Evolutionary conservation across 2,797 vertebrate genomes (phyloP).

Genomic region (Adrianichthys oophorus): DNA sequence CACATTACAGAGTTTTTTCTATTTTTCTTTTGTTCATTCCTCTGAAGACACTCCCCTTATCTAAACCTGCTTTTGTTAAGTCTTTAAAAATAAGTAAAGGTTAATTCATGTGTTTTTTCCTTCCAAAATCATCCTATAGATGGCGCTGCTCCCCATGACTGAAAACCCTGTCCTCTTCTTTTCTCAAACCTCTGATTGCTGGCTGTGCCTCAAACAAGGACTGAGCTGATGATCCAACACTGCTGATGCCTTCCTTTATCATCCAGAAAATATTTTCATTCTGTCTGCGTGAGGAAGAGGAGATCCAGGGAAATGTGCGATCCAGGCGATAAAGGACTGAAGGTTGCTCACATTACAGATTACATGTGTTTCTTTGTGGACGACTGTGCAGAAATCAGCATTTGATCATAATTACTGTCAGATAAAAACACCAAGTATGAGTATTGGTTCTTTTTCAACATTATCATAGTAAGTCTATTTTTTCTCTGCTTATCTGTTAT

Average conservation of each 20-base stretch:
- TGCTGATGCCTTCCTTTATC: slow-evolving; percentile 7
- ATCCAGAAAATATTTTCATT: slow-evolving; percentile 6
- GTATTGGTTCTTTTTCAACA: no score
- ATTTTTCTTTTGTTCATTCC: background rate
- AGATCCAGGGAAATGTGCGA: slow-evolving; percentile 7
- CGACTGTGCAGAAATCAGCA: background rate
- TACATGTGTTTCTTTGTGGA: background rate
- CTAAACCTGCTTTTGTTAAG: background rate
- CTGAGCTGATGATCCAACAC: slow-evolving; percentile 27
- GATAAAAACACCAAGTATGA: background rate
- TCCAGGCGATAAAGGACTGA: background rate
- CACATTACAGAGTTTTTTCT: background rate
- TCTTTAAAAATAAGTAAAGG: slow-evolving; percentile 17
- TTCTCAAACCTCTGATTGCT: slow-evolving; percentile 15
- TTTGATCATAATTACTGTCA: slow-evolving; percentile 1
- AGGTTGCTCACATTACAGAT: background rate
- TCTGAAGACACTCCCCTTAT: no score
- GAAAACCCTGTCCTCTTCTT: slow-evolving; percentile 12
- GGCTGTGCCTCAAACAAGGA: slow-evolving; percentile 31
- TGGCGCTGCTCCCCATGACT: slow-evolving; percentile 70
- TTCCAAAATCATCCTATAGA: slow-evolving; percentile 57
- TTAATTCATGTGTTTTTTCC: slow-evolving; percentile 4
- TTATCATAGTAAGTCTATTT: no score
- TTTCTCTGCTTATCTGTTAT: no score
- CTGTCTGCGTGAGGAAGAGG: slow-evolving; percentile 21